Base-by-base conservation (phyloP, 2,888 invertebrate species). In the Drosophila yooni region DNA sequence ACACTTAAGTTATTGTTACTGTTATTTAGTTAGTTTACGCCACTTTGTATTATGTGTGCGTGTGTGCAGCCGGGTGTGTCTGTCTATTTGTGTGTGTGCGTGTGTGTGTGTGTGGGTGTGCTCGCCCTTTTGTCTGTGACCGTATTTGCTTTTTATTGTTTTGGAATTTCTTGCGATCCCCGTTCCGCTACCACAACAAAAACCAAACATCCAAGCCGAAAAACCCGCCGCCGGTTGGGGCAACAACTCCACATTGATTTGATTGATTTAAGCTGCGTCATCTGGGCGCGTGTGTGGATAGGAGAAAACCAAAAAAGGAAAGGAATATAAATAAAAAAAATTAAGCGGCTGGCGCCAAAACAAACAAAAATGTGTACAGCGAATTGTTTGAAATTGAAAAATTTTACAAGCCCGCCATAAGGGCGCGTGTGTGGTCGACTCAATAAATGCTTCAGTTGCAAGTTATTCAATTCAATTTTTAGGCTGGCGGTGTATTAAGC, bases 1-100 rank as follows among this genome's bases (percentile, higher is more conserved):
- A 89, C 89, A 86, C 89, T 86, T 86, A 89, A 89, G 85, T 86
- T 86, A 86, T 89, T 89, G 86, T 86, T 89, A 89, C 88, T 82
- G 86, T 87, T 87, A 90, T 87, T 87, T 87, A 87, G 87, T 88
- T 90, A 90, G 87, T 87, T 87, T 86, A 86, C 75, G 88, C 81
- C 79, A 90, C 83, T 89, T 86, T 82, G 79, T 82, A 79, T 88
- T 80, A 73, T 73, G 64, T 62, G 63, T 61, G 56, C 36, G 52
- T 53, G 52, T 58, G 52, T 15, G 43, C n/a, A 54, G 18, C 10
- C 25, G 13, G 25, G n/a, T 36, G 21, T 63, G 7, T 31, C 7
- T 5, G 53, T 50, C 13, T 74, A 21, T 53, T 53, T n/a, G 50
- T 54, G 48, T 31, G 70, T 56, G 31, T 51, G 27, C 13, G 48